phyloP scores from a whole-genome alignment of 2,113 vertebrate species.

The Hippocampus barbouri region DNA sequence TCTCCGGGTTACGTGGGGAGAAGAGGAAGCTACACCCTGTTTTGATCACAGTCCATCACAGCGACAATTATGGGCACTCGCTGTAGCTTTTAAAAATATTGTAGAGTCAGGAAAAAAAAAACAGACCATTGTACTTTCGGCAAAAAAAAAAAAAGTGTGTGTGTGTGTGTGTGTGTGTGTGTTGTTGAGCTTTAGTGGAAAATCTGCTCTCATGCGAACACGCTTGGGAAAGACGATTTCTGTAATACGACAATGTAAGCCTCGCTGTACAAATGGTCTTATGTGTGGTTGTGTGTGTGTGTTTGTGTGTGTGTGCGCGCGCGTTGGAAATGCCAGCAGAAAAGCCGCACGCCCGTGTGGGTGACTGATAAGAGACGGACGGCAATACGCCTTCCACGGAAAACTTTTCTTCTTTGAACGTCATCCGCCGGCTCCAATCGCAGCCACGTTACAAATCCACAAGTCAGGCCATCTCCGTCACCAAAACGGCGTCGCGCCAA shows the following conservation, averaged over 20 bases:
- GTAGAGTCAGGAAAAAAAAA: not conserved
- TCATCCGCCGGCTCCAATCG: not conserved
- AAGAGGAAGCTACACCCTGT: not conserved
- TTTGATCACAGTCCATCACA: not conserved
- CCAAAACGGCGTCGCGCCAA: not conserved
- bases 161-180: constrained; percentile 35
- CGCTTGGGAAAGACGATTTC: constrained; percentile 68
- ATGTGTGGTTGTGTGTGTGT: constrained; percentile 55
- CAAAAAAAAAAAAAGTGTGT: constrained; percentile 19
- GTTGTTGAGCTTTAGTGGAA: constrained; percentile 45
- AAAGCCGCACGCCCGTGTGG: constrained; percentile 52
- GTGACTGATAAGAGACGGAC: constrained; percentile 59
- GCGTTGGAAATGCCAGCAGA: constrained; percentile 43
- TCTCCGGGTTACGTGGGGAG: not conserved
- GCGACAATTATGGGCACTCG: not conserved
- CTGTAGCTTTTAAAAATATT: constrained; percentile 1
- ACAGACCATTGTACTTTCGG: not conserved
- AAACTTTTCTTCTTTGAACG: constrained; percentile 12
- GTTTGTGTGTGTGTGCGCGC: constrained; percentile 11
- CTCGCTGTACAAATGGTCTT: constrained; percentile 65
- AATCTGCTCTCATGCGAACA: constrained; percentile 55
- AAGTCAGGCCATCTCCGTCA: not conserved
- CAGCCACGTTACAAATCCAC: not conserved
- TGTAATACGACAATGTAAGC: constrained; percentile 73
- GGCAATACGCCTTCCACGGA: constrained; percentile 17